These are phyloP conservation scores for Sylvia borin DNA, from an alignment of 2,797 vertebrate genomes.

Conservation along the genomic window DNA sequence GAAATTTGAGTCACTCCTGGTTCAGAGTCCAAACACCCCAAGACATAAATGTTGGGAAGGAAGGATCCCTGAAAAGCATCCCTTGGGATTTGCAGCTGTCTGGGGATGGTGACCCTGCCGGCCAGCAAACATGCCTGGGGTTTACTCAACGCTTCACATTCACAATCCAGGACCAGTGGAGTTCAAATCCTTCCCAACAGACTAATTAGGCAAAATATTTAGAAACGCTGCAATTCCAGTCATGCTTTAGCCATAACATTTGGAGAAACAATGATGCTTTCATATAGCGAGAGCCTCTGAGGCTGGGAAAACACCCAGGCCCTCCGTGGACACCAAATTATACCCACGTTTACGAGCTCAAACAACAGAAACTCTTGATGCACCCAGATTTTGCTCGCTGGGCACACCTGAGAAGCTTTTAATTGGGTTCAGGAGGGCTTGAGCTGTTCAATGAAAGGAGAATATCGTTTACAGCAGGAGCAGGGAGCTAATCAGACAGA, in stretches of 20 bases:
- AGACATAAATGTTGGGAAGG: background rate
- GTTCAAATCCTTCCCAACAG: conserved; percentile 62
- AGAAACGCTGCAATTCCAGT: conserved; percentile 40
- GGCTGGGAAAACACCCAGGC: background rate
- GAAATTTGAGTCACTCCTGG: background rate
- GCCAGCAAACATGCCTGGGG: background rate
- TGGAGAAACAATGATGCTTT: conserved; percentile 36
- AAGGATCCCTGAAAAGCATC: background rate
- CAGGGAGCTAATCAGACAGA: background rate
- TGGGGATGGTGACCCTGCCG: background rate
- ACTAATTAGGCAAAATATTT: conserved; percentile 61
- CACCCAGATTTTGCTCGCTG: background rate
- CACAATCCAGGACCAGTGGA: conserved; percentile 26
- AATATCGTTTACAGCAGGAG: background rate
- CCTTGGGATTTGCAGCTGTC: background rate
- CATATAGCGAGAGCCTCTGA: background rate
- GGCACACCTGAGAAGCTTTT: conserved; percentile 8
- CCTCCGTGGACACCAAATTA: background rate
- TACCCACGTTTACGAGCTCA: background rate
- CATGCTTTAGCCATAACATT: conserved; percentile 28
- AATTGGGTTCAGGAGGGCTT: background rate
- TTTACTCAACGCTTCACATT: conserved; percentile 33
- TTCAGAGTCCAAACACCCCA: background rate
- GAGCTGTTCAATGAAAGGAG: background rate
- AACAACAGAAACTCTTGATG: background rate